These are phyloP conservation scores for Netelia melanura DNA, from an alignment of 2,888 invertebrate genomes.

Conservation along the genomic window DNA sequence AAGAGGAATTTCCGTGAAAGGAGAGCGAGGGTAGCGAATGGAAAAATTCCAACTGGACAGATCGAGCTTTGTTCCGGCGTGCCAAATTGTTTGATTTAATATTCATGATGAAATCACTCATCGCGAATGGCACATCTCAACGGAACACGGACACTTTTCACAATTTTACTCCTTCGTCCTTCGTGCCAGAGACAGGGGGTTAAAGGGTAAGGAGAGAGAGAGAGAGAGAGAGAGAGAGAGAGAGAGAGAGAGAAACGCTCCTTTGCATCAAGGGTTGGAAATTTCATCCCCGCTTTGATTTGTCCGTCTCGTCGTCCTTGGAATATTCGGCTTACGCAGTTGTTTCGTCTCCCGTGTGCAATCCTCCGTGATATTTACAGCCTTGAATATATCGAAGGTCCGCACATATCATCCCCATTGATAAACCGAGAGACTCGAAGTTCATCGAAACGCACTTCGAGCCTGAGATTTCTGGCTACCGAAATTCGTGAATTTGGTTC, in stretches of 20 bases:
- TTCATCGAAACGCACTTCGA: not conserved
- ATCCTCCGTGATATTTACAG: not conserved
- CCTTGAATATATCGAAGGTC: not conserved
- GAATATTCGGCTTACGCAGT: not conserved
- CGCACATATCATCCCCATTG: not conserved
- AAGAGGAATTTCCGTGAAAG: not conserved
- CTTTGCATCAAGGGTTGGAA: not conserved
- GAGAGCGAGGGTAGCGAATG: not conserved
- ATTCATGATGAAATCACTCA: conserved; percentile 62
- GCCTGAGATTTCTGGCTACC: not conserved
- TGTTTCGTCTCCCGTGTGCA: too few species aligned
- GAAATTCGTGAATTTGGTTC: not conserved
- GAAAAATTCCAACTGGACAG: conserved; percentile 14
- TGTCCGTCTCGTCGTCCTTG: not conserved
- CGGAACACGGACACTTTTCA: conserved; percentile 3
- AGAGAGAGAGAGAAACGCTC: not conserved
- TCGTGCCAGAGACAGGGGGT: too few species aligned
- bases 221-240: not conserved
- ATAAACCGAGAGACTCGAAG: not conserved
- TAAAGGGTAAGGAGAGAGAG: too few species aligned
- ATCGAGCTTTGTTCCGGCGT: conserved; percentile 1
- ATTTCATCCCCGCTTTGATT: not conserved
- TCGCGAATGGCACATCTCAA: not conserved
- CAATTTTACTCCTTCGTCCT: not conserved
- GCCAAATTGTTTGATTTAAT: conserved; percentile 62